Base-by-base conservation (phyloP, 2,113 vertebrate species). In the Anhinga rufa region DNA sequence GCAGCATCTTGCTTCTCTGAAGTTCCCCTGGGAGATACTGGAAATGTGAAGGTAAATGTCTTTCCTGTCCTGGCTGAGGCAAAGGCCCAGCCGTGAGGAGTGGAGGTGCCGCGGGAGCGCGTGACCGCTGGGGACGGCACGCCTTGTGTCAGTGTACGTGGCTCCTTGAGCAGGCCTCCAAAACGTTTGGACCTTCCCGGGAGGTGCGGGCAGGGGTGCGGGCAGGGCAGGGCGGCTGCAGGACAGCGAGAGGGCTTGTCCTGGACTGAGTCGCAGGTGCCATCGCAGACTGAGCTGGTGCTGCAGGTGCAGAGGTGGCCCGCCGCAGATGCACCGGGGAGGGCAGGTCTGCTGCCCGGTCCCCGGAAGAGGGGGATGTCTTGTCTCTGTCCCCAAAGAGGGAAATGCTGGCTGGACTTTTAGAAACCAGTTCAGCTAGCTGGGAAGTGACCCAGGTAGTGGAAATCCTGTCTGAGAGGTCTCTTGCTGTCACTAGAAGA, bases 141-240 rank as follows among this genome's bases (percentile, higher is more conserved):
- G 2, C 32, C 54, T 58, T 6, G 1, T 54, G 48, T 42, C 17
- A 5, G 9, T 32, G 34, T 19, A 12, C 0, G 0, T 55, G 62
- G 55, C 58, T 68, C 31, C 75, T 38, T 48, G 34, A 69, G 70
- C 54, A 20, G 7, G 26, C 38, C 76, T 81, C 36, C 9, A 3
- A 62, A 88, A 46, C 6, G 36, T 76, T 52, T 58, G 54, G 18
- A 22, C 44, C 55, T 70, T 79, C 38, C 54, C 58, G 48, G 54
- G 60, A 72, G 15, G 36, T 5, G 4, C 7, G 2, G 20, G 55
- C 32, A 55, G 29, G 6, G 21, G 36, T 9, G 10, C 62, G 46
- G 11, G 19, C 22, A 31, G 24, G 34, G 17, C 44, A 66, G 24
- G 9, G 46, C 0, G 1, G 36, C 51, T 57, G 40, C 2, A 2